Evolutionary conservation across 64 coral and sea anemone species (phyloP).

Genomic region (Montipora sp.): DNA sequence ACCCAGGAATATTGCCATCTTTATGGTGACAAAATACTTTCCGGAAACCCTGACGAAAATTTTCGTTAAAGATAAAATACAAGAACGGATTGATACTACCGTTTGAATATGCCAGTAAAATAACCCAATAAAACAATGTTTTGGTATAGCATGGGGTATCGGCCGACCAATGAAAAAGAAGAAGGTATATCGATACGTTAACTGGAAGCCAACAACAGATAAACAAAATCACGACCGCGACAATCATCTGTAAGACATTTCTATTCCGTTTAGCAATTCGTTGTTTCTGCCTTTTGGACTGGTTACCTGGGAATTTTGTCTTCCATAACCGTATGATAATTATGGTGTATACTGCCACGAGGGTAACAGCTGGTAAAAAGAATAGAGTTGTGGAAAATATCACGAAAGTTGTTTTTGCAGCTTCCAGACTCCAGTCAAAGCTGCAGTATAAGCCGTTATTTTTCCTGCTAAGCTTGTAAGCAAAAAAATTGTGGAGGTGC

Average conservation of each 20-base stretch:
- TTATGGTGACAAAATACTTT: background rate
- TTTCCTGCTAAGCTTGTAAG: background rate
- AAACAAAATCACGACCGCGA: constrained; percentile 40
- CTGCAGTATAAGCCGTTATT: background rate
- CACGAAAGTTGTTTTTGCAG: constrained; percentile 12
- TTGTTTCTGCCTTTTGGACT: no score
- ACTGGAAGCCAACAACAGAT: constrained; percentile 51
- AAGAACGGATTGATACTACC: constrained; percentile 14
- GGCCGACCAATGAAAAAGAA: no score
- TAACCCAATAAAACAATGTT: constrained; percentile 18
- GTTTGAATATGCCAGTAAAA: constrained; percentile 24
- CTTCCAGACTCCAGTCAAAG: constrained; percentile 11
- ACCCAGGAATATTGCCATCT: no score
- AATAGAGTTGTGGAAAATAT: constrained; percentile 26
- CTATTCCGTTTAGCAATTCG: no score
- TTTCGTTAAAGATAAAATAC: constrained; percentile 36
- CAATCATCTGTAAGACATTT: no score
- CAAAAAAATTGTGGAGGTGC: constrained; percentile 27
- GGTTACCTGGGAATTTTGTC: no score
- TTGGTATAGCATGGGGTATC: no score
- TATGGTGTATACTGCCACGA: constrained; percentile 36
- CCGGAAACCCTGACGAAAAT: constrained; percentile 21
- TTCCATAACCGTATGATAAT: background rate
- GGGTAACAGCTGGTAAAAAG: constrained; percentile 27
- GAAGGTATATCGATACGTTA: constrained; percentile 6